phyloP scores from a whole-genome alignment of 2,797 vertebrate species.

The Lepus townsendii region DNA sequence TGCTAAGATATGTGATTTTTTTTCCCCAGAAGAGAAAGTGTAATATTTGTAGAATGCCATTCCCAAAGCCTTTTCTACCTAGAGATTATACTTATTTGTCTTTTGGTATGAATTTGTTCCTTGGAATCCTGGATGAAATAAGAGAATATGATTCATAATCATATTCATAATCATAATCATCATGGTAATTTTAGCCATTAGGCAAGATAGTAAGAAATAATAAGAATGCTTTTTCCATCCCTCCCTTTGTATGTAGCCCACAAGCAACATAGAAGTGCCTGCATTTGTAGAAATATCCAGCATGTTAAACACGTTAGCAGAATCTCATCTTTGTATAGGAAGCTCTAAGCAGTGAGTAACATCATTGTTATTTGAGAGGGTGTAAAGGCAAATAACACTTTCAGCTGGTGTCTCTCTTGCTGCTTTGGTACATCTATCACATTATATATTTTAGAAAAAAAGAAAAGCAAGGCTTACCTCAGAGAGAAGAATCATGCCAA shows the following conservation, averaged over 20 bases:
- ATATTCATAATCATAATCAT: too few relatives aligned
- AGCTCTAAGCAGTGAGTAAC: background rate
- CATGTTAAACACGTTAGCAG: background rate
- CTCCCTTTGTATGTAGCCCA: background rate
- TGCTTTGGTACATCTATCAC: background rate
- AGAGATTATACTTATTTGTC: background rate
- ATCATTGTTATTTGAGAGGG: background rate
- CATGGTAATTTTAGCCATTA: background rate
- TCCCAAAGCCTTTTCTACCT: background rate
- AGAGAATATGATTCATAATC: background rate
- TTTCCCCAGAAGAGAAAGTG: constrained; percentile 36
- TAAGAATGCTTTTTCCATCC: background rate
- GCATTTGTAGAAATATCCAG: background rate
- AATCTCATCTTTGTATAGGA: background rate
- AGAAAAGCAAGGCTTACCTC: background rate
- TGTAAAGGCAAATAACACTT: background rate
- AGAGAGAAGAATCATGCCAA: background rate
- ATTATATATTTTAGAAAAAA: background rate
- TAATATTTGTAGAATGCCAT: background rate
- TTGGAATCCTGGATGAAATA: background rate
- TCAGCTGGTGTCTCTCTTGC: background rate
- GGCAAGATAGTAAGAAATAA: background rate
- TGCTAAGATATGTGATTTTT: background rate
- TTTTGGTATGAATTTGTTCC: constrained; percentile 49
- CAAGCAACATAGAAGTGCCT: background rate